Evolutionary conservation across 2,113 vertebrate species (phyloP).

Genomic region (Trochalopteron elliotii): DNA sequence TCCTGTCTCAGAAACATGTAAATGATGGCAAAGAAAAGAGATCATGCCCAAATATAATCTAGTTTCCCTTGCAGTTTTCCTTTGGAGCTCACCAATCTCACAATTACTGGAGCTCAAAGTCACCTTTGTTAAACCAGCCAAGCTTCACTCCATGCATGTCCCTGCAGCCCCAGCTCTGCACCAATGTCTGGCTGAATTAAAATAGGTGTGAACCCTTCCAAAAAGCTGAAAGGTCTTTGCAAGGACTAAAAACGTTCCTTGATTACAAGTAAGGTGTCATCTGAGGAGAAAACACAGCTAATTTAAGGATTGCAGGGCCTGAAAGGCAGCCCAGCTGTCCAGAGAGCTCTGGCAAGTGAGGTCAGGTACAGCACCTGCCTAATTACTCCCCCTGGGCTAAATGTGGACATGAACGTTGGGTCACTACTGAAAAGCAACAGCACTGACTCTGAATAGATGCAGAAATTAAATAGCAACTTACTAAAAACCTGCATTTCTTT

Average conservation of each 20-base stretch:
- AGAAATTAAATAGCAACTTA: background rate
- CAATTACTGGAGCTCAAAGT: constrained; percentile 25
- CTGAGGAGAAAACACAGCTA: background rate
- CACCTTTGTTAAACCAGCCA: constrained; percentile 10
- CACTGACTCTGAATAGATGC: background rate
- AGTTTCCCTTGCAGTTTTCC: background rate
- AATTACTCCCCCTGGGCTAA: background rate
- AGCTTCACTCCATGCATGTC: background rate
- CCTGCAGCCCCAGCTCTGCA: constrained; percentile 13
- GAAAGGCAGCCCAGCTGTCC: background rate
- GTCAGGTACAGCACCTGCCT: background rate
- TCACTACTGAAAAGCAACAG: background rate
- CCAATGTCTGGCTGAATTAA: background rate
- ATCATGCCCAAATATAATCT: background rate
- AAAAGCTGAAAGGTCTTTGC: constrained; percentile 5
- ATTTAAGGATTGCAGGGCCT: background rate
- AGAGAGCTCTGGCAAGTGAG: background rate
- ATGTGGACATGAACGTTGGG: background rate
- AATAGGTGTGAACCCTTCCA: background rate
- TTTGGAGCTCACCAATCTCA: background rate
- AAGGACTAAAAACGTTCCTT: background rate
- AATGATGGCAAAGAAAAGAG: background rate
- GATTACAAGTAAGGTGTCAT: background rate
- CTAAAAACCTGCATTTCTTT: background rate
- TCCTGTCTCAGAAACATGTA: background rate